phyloP scores from a whole-genome alignment of 1,140 invertebrate genomes.

The Monochamus saltuarius region DNA sequence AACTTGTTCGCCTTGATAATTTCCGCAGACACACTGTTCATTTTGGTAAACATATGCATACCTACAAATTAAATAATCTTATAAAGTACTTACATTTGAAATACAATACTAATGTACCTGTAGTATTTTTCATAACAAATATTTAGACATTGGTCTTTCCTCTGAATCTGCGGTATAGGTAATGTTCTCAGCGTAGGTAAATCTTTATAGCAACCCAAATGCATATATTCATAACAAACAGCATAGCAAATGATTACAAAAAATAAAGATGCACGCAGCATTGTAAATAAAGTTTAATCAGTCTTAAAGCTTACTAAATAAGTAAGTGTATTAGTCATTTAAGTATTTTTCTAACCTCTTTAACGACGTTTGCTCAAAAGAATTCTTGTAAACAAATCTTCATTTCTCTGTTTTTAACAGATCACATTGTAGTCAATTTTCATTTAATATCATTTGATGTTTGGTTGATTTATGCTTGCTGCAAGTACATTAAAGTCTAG shows the following conservation, averaged over 20 bases:
- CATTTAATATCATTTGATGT: too few species aligned
- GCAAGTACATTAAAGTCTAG: too few species aligned
- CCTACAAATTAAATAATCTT: conserved; percentile 14
- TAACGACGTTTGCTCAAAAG: too few species aligned
- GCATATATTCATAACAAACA: conserved; percentile 20
- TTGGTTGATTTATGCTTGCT: too few species aligned
- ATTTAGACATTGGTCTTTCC: conserved; percentile 29
- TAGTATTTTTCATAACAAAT: conserved; percentile 37
- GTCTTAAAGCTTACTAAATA: too few species aligned
- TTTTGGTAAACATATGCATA: conserved; percentile 24
- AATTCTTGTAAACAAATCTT: too few species aligned
- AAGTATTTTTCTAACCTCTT: too few species aligned
- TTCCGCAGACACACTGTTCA: conserved; percentile 40
- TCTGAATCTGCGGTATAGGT: conserved; percentile 18
- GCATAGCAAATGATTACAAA: neutral
- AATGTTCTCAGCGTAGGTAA: conserved; percentile 22
- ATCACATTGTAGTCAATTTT: too few species aligned
- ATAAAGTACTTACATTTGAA: neutral
- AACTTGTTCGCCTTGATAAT: conserved; percentile 42
- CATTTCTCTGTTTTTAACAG: too few species aligned
- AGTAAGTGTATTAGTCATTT: too few species aligned
- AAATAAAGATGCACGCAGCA: too few species aligned
- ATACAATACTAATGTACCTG: conserved; percentile 27
- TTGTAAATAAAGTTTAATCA: too few species aligned
- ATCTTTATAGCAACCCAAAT: conserved; percentile 39